Conservation (phyloP, 2,888 invertebrate genomes). For the Drosophila infuscata region DNA sequence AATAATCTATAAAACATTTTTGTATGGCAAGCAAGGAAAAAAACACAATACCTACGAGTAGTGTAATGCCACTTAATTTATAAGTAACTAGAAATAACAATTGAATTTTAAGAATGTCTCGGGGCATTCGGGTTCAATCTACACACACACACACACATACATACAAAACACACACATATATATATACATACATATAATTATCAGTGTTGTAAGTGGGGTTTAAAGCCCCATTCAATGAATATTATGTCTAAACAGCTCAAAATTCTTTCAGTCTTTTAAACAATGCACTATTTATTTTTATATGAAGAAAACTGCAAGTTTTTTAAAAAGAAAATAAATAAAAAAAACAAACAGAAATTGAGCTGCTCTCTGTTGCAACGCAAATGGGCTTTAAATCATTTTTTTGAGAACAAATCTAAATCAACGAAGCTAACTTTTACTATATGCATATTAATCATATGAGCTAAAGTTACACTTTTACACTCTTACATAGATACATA, state of each 20-base stretch:
- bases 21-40: slow-evolving; percentile 34
- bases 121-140: slow-evolving; percentile 3
- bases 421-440: slow-evolving; percentile 69
- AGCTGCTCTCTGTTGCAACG: slow-evolving; percentile 59
- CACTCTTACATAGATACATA: slow-evolving; percentile 35
- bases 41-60: slow-evolving; percentile 16
- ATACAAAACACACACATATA: not conserved
- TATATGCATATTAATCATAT: slow-evolving; percentile 19
- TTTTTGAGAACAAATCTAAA: slow-evolving; percentile 43
- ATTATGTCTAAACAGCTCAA: slow-evolving; percentile 25
- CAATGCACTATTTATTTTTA: slow-evolving; percentile 31
- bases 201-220: slow-evolving; percentile 13
- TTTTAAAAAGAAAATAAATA: slow-evolving; percentile 19
- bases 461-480: slow-evolving; percentile 22
- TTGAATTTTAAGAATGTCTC: slow-evolving; percentile 11
- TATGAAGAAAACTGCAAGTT: slow-evolving; percentile 21
- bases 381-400: slow-evolving; percentile 58
- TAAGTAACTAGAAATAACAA: slow-evolving; percentile 35
- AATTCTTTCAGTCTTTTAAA: slow-evolving; percentile 7
- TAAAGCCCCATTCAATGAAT: slow-evolving; percentile 9
- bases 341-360: slow-evolving; percentile 11
- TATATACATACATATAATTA: slow-evolving; percentile 4
- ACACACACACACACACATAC: slow-evolving; percentile 3
- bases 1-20: slow-evolving; percentile 44
- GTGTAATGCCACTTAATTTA: slow-evolving; percentile 36